These are phyloP conservation scores for Meloidogyne hapla DNA, from an alignment of 1,140 invertebrate genomes.

Conservation along the genomic window DNA sequence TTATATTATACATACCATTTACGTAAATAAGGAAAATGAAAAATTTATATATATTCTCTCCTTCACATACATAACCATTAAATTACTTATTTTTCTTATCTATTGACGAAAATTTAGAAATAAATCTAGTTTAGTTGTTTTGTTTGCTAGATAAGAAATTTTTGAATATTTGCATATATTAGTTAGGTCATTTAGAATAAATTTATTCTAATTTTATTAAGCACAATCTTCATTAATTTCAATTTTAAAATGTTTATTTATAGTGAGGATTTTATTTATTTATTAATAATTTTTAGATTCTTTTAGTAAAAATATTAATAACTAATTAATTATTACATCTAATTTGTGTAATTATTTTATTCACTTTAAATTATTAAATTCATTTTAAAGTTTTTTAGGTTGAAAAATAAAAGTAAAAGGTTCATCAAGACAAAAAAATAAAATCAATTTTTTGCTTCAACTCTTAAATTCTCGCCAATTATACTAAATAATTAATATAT, in stretches of 20 bases:
- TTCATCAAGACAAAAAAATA: neutral
- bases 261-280: no score
- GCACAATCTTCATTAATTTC: no score
- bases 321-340: no score
- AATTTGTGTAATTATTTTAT: neutral
- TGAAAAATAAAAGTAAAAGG: neutral
- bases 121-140: no score
- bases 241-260: no score
- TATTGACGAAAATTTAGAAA: neutral
- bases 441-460: constrained; percentile 7
- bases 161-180: no score
- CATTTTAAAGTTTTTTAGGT: neutral
- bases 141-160: no score
- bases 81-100: neutral
- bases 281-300: no score
- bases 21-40: neutral
- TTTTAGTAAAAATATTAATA: no score
- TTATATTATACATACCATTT: neutral
- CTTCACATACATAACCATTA: neutral
- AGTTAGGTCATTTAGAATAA: no score
- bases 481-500: constrained; percentile 11
- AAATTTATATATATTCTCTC: no score
- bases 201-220: no score
- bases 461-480: constrained; percentile 8
- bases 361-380: neutral